Conservation (phyloP, 2,113 vertebrate species). For the Mohoua ochrocephala region DNA sequence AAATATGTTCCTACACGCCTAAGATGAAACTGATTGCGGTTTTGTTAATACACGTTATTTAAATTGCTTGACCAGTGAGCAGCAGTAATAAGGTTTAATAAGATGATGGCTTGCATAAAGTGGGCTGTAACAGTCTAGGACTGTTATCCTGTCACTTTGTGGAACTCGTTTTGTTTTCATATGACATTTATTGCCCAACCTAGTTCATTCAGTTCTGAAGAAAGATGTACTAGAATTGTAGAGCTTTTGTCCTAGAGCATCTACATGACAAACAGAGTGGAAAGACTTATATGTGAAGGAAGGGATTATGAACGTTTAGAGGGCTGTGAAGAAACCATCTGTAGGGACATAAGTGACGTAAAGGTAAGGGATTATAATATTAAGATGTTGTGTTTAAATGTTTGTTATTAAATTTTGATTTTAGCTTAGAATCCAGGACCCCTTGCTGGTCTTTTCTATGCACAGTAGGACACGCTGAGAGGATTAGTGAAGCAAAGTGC, state of each 20-base stretch:
- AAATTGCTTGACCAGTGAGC: constrained; percentile 39
- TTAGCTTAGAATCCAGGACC: background rate
- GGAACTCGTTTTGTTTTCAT: constrained; percentile 29
- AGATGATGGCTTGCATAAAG: background rate
- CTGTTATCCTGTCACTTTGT: constrained; percentile 24
- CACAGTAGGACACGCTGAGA: background rate
- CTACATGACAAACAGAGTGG: constrained; percentile 5
- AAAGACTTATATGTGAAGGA: constrained; percentile 10
- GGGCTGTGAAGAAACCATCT: background rate
- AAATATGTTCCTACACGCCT: background rate
- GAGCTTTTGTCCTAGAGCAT: constrained; percentile 5
- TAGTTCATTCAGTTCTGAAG: background rate
- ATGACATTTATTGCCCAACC: constrained; percentile 33
- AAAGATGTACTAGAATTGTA: constrained; percentile 27
- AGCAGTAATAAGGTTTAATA: constrained; percentile 47
- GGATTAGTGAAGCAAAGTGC: background rate
- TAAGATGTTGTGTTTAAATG: background rate
- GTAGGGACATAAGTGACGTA: background rate
- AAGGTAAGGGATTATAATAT: constrained; percentile 1
- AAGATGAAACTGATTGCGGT: background rate
- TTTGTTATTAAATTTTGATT: background rate
- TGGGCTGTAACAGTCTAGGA: constrained; percentile 9
- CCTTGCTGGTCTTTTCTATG: background rate
- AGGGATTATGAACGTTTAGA: constrained; percentile 9
- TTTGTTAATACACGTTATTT: constrained; percentile 12